Evolutionary conservation across 2,113 vertebrate species (phyloP).

Genomic region (Climacteris rufus): DNA sequence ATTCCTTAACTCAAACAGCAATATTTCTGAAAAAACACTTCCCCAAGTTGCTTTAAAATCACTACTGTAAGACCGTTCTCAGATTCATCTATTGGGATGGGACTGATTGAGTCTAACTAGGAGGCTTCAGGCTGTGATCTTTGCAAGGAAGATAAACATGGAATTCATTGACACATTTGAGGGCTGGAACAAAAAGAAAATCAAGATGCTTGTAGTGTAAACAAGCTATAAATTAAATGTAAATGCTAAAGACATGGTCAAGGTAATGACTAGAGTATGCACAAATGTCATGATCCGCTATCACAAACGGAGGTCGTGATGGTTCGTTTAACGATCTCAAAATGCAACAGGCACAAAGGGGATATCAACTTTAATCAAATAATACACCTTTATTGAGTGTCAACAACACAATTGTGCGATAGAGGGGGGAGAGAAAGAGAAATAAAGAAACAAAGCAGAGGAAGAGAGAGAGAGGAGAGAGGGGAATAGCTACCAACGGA

Average conservation of each 20-base stretch:
- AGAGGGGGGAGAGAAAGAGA: too few relatives aligned
- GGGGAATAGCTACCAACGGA: too few relatives aligned
- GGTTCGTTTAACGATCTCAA: too few relatives aligned
- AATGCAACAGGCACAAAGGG: too few relatives aligned
- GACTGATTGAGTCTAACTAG: not conserved
- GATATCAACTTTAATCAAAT: too few relatives aligned
- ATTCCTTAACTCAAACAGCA: not conserved
- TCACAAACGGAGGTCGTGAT: too few relatives aligned
- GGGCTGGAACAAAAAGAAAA: not conserved
- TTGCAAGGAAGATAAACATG: not conserved
- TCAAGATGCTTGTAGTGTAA: not conserved
- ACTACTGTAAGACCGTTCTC: not conserved
- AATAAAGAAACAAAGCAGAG: too few relatives aligned
- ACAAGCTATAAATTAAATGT: not conserved
- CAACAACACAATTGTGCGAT: too few relatives aligned
- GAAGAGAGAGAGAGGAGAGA: too few relatives aligned
- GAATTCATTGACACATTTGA: not conserved
- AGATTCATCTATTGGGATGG: not conserved
- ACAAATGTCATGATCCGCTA: too few relatives aligned
- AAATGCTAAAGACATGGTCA: not conserved
- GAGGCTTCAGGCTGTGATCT: not conserved
- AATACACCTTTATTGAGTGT: too few relatives aligned
- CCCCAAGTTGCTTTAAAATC: not conserved
- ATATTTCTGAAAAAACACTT: not conserved
- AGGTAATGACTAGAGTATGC: not conserved